A percentile compares a stretch with the other conserved stretches of the same genome.
Conservation (phyloP, 2,797 vertebrate species). For the Podarcis lilfordi region DNA sequence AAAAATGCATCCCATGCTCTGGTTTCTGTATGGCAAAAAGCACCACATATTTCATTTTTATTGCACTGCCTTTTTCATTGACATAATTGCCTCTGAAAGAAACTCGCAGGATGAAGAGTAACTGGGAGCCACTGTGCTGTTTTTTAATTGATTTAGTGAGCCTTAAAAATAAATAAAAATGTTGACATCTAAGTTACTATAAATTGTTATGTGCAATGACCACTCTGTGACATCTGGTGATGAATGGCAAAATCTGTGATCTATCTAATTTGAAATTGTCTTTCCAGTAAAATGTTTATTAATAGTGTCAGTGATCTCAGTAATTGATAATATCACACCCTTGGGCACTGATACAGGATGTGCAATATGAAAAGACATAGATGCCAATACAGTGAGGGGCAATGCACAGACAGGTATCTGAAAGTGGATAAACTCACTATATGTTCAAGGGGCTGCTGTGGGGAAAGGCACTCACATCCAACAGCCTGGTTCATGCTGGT, state of each 20-base stretch:
- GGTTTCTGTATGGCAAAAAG: accelerated
- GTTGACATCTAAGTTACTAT: slow-evolving; percentile 31
- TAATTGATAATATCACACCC: background rate
- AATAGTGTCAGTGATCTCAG: background rate
- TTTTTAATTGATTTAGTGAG: background rate
- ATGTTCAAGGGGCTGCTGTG: background rate
- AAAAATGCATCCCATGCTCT: accelerated
- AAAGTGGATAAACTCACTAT: background rate
- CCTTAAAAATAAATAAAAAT: background rate
- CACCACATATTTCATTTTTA: accelerated
- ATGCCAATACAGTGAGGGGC: background rate
- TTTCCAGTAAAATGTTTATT: background rate
- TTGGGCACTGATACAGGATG: background rate
- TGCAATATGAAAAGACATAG: accelerated
- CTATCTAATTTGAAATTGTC: background rate
- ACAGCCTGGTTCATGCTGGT: accelerated
- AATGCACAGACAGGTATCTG: background rate
- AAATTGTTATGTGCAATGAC: background rate
- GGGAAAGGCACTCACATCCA: background rate
- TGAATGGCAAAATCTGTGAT: background rate
- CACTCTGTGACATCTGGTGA: background rate
- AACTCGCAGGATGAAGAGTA: background rate
- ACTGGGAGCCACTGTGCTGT: background rate
- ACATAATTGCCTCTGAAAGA: background rate
- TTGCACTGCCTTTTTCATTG: background rate